Conservation (phyloP, 1,140 invertebrate genomes). For the Cydia pomonella region DNA sequence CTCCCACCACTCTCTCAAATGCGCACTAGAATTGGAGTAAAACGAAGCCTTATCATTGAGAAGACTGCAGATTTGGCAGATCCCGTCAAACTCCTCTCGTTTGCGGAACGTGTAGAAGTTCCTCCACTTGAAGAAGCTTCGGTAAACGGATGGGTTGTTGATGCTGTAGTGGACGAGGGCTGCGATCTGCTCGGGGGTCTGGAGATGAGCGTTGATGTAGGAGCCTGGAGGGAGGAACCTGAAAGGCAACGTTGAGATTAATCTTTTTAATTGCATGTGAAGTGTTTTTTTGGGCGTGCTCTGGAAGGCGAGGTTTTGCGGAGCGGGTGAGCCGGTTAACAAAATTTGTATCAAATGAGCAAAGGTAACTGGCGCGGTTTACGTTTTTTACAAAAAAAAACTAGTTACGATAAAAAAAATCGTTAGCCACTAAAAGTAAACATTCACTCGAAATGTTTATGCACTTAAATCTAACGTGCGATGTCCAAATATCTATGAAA, state of each 20-base stretch:
- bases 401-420: no score
- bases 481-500: no score
- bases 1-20: slow-evolving; percentile 67
- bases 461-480: no score
- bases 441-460: no score
- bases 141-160: slow-evolving; percentile 51
- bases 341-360: no score
- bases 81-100: slow-evolving; percentile 43
- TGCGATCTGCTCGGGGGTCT: slow-evolving; percentile 46
- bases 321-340: no score
- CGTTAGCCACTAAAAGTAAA: no score
- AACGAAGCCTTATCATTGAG: slow-evolving; percentile 49
- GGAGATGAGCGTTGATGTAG: slow-evolving; percentile 54
- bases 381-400: no score
- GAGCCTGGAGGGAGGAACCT: slow-evolving; percentile 69
- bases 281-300: no score
- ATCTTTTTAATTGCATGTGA: background rate
- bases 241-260: slow-evolving; percentile 36
- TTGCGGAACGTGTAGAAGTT: slow-evolving; percentile 53
- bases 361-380: no score
- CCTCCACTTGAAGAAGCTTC: slow-evolving; percentile 57
- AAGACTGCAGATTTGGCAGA: slow-evolving; percentile 59
- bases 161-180: slow-evolving; percentile 52
- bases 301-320: no score
- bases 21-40: slow-evolving; percentile 42